A percentile compares a stretch with the other conserved stretches of the same genome.
Conservation (phyloP, 2,113 vertebrate species). For the Planiliza haematocheilus region DNA sequence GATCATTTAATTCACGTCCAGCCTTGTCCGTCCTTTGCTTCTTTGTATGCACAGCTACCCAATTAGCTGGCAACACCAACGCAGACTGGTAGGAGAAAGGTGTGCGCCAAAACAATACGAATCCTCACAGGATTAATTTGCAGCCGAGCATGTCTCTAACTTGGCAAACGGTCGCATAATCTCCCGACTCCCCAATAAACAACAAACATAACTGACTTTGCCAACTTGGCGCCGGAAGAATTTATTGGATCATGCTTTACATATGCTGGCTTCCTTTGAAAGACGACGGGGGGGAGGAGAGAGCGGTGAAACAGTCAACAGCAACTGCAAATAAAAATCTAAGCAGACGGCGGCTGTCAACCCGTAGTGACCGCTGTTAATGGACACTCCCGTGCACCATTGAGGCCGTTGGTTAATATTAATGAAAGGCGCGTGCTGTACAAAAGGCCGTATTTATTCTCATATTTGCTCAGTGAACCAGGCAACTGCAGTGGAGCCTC, state of each 20-base stretch:
- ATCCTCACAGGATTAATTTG: slow-evolving; percentile 73
- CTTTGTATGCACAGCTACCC: slow-evolving; percentile 60
- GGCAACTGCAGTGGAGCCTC: slow-evolving; percentile 63
- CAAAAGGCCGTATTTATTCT: slow-evolving; percentile 81
- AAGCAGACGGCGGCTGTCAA: slow-evolving; percentile 74
- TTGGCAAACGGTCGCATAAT: slow-evolving; percentile 66
- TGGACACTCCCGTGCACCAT: slow-evolving; percentile 36
- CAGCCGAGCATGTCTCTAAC: slow-evolving; percentile 61
- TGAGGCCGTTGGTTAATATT: slow-evolving; percentile 72
- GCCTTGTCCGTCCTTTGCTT: slow-evolving; percentile 51
- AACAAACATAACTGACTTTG: slow-evolving; percentile 74
- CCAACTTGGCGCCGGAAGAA: slow-evolving; percentile 54
- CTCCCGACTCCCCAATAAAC: slow-evolving; percentile 66
- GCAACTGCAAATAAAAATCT: slow-evolving; percentile 44
- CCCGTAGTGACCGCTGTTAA: slow-evolving; percentile 61
- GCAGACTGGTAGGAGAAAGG: slow-evolving; percentile 34
- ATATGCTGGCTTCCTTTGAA: slow-evolving; percentile 38
- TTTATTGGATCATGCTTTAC: slow-evolving; percentile 46
- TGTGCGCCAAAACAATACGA: slow-evolving; percentile 61
- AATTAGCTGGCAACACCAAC: slow-evolving; percentile 56
- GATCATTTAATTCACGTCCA: slow-evolving; percentile 62
- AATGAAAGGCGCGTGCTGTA: slow-evolving; percentile 66
- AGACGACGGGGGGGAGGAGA: slow-evolving; percentile 17
- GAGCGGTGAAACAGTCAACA: slow-evolving; percentile 31
- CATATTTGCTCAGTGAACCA: slow-evolving; percentile 78